These are phyloP conservation scores for Rousettus madagascariensis DNA, from an alignment of 2,797 vertebrate species.

Conservation along the genomic window DNA sequence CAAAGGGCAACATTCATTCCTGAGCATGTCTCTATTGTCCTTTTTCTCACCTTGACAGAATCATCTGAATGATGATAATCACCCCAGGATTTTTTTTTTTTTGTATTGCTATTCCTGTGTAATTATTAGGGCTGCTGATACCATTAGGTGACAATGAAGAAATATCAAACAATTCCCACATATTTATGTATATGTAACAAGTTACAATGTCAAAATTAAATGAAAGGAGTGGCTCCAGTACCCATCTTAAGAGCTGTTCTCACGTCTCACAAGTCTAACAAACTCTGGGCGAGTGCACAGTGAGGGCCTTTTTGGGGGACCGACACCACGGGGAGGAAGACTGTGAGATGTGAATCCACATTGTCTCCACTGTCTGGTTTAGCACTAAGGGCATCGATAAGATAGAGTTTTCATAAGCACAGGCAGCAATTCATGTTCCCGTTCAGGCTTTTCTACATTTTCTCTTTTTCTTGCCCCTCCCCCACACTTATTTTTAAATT, in stretches of 20 bases:
- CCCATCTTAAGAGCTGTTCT: not conserved
- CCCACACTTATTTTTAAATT: not conserved
- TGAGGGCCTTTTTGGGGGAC: accelerated
- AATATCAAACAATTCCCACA: not conserved
- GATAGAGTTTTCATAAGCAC: not conserved
- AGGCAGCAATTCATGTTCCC: not conserved
- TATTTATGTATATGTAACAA: not conserved
- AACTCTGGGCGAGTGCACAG: accelerated
- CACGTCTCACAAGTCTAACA: not conserved
- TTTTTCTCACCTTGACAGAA: slow-evolving; percentile 54
- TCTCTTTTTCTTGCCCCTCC: not conserved
- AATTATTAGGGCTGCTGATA: not conserved
- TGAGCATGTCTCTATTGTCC: not conserved
- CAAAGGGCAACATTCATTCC: slow-evolving; percentile 17
- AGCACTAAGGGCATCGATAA: not conserved
- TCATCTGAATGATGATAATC: slow-evolving; percentile 45
- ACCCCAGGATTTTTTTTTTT: not conserved
- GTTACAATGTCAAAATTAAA: slow-evolving; percentile 20
- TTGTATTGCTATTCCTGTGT: not conserved
- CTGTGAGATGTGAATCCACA: not conserved
- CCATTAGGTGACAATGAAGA: not conserved
- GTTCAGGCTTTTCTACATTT: not conserved
- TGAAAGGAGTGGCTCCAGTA: not conserved
- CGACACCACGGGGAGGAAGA: accelerated
- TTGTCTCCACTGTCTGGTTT: not conserved